Conservation (phyloP, 2,888 invertebrate genomes). For the Patella caerulea region DNA sequence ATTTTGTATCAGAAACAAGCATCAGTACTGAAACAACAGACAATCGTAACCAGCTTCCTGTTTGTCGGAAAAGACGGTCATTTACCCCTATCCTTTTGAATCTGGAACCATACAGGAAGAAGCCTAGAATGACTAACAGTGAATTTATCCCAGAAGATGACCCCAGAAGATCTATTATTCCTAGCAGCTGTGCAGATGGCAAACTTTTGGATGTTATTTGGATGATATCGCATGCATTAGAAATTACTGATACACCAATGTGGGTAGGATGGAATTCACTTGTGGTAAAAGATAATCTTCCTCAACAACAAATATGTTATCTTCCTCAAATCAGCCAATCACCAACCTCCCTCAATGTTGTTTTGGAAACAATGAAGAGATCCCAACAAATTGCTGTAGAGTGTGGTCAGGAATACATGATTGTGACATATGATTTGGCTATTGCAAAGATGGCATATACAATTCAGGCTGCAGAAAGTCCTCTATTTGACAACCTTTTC, state of each 20-base stretch:
- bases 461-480: too few species aligned
- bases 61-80: background rate
- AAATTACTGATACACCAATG: constrained; percentile 21
- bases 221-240: too few species aligned
- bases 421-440: background rate
- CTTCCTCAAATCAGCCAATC: constrained; percentile 33
- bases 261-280: constrained; percentile 39
- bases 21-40: too few species aligned
- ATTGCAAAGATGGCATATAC: too few species aligned
- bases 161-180: constrained; percentile 12
- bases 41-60: too few species aligned
- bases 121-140: constrained; percentile 25
- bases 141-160: constrained; percentile 4
- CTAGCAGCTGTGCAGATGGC: too few species aligned
- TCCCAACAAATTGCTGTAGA: constrained; percentile 32
- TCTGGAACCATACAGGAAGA: constrained; percentile 31
- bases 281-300: constrained; percentile 29
- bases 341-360: constrained; percentile 37
- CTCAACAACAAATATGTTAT: too few species aligned
- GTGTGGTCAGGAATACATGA: constrained; percentile 21
- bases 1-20: too few species aligned
- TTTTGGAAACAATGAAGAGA: constrained; percentile 33
- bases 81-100: background rate
- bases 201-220: too few species aligned
- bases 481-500: too few species aligned